phyloP scores from a whole-genome alignment of 2,797 vertebrate genomes.

The Ctenosaura bakeri region DNA sequence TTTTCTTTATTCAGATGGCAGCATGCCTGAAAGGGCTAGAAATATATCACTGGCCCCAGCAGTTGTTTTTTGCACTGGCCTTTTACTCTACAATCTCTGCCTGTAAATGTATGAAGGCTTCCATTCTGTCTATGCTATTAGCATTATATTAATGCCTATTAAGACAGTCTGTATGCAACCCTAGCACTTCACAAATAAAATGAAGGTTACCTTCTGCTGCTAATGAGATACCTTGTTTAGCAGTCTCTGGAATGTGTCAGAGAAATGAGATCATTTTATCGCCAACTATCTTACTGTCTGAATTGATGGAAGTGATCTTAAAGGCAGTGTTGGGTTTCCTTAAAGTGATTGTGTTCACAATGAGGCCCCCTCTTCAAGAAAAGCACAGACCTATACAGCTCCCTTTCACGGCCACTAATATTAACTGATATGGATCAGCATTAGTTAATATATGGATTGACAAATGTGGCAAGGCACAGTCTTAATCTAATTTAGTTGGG shows the following conservation, averaged over 20 bases:
- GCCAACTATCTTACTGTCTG: background rate
- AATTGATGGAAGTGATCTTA: background rate
- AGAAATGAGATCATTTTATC: background rate
- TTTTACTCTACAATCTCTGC: no score
- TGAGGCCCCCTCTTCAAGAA: background rate
- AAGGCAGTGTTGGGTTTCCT: background rate
- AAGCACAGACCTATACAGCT: background rate
- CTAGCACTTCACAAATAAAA: background rate
- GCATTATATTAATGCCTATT: background rate
- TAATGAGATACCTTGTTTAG: background rate
- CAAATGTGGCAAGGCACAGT: background rate
- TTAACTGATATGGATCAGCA: no score
- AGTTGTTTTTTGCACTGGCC: no score
- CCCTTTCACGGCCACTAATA: background rate
- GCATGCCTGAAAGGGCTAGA: no score
- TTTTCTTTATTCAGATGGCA: no score
- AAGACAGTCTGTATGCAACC: background rate
- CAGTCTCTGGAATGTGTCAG: background rate
- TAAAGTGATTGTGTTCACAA: background rate
- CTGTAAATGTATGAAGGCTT: background rate
- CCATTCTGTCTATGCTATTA: background rate
- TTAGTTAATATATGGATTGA: background rate
- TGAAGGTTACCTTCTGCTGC: background rate
- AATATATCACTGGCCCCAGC: no score
- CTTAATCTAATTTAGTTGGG: background rate